phyloP scores from a whole-genome alignment of 1,140 invertebrate genomes.

The Trichogramma pretiosum region DNA sequence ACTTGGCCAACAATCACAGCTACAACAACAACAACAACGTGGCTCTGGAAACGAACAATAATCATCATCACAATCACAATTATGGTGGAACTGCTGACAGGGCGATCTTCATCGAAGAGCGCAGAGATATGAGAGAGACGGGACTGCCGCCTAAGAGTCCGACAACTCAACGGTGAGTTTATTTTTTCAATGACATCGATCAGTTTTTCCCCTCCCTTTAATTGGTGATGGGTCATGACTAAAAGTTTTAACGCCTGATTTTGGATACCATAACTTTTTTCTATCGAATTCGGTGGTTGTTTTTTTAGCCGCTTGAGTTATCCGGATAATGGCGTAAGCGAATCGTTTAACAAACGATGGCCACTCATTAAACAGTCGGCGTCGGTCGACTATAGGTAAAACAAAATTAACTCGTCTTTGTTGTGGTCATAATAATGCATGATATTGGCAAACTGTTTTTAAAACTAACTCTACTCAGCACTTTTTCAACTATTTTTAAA shows the following conservation, averaged over 20 bases:
- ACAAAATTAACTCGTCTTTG: constrained; percentile 5
- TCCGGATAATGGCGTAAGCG: constrained; percentile 42
- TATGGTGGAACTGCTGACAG: constrained; percentile 29
- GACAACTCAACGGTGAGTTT: constrained; percentile 56
- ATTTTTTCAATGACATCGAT: not conserved
- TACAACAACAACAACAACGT: constrained; percentile 9
- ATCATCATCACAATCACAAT: constrained; percentile 28
- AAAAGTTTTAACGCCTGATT: not conserved
- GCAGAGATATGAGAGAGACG: constrained; percentile 47
- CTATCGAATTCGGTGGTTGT: constrained; percentile 28
- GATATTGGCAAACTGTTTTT: too few relatives aligned
- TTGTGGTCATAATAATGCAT: too few relatives aligned
- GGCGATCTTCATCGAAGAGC: constrained; percentile 40
- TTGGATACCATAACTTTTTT: constrained; percentile 18
- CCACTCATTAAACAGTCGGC: constrained; percentile 42
- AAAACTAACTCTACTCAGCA: not conserved
- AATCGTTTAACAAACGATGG: constrained; percentile 42
- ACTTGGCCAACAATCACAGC: constrained; percentile 5
- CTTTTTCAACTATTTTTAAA: too few relatives aligned
- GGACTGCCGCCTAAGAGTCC: constrained; percentile 62
- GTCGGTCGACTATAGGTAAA: constrained; percentile 45
- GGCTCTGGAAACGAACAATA: constrained; percentile 27
- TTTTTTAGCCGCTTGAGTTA: constrained; percentile 42
- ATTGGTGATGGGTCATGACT: not conserved
- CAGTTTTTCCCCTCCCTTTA: not conserved